Evolutionary conservation across 2,797 vertebrate genomes (phyloP), one percentile per base, ranked within the genome.

Genomic region (Eulemur mongoz): DNA sequence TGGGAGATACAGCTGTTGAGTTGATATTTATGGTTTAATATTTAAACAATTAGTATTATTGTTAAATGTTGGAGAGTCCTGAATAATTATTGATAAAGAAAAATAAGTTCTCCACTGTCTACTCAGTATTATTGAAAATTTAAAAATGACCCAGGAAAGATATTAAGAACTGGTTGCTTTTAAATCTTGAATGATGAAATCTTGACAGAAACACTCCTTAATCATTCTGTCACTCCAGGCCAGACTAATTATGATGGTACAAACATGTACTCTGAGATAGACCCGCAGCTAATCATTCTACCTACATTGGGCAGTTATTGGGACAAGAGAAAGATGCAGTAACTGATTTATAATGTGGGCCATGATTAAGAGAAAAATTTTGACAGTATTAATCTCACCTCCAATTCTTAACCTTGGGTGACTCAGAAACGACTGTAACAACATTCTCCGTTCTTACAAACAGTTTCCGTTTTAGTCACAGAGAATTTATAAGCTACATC

Each of bases 61-160:
- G 67, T 87, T 95, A 98, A 95, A 72, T 94, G 84, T 97, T 97
- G 98, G 79, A 89, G n/a, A 92, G 57, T 95, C 30, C 89, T 91
- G 59, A 91, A 93, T 89, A 98, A 97, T 97, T 95, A 95, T 92
- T 98, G 70, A 65, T 91, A 92, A 98, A 97, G 50, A 86, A 95
- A 95, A 98, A 93, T 97, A 96, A 96, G 86, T 93, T 92, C n/a
- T 94, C 59, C 73, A 94, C 70, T 93, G 23, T 85, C 89, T 96
- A 78, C n/a, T 93, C 43, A 92, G 52, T 96, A 81, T 96, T 97
- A 97, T 61, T 89, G 93, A 98, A 96, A 69, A 93, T 87, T 76
- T 75, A 57, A 67, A 78, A 94, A 94, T 93, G 52, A 89, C 69
- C 30, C 76, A 32, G 78, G 38, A 20, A 92, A 93, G 93, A 96